A percentile compares a stretch with the other conserved stretches of the same genome.
Evolutionary conservation across 2,888 invertebrate genomes (phyloP).

Genomic region (Acleris laterana): DNA sequence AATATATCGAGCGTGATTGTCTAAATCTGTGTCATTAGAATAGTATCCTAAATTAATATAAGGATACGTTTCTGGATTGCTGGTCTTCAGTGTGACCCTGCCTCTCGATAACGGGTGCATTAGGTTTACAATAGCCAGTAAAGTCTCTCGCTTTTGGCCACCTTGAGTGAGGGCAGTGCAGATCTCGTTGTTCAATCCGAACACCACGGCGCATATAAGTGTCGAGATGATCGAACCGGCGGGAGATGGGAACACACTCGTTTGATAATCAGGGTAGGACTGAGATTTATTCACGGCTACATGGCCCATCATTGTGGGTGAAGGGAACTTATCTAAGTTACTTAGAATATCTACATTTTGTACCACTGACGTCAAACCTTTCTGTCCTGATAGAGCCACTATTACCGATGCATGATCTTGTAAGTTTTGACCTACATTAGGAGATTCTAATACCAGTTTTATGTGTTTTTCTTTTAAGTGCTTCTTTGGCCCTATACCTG

Average conservation of each 20-base stretch:
- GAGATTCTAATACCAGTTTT: conserved; percentile 22
- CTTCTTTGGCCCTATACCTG: conserved; percentile 32
- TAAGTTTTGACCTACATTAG: conserved; percentile 34
- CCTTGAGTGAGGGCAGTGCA: too few species aligned
- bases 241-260: too few species aligned
- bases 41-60: conserved; percentile 53
- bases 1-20: conserved; percentile 43
- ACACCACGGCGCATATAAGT: too few species aligned
- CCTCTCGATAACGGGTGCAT: conserved; percentile 53
- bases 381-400: conserved; percentile 11
- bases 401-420: conserved; percentile 24
- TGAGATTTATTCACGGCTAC: too few species aligned
- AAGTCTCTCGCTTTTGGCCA: too few species aligned
- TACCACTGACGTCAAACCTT: not conserved
- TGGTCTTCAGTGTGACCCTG: conserved; percentile 49
- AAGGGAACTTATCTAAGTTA: conserved; percentile 1
- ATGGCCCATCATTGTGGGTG: not conserved
- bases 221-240: too few species aligned
- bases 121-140: not conserved
- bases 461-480: conserved; percentile 28
- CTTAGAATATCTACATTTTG: not conserved
- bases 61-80: conserved; percentile 51
- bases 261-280: too few species aligned
- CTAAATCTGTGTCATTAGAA: conserved; percentile 48
- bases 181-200: too few species aligned